Percentiles rank a stretch among this genome's conserved stretches.
Evolutionary conservation across 2,888 invertebrate species (phyloP).

Genomic region (Leptarthrus brevirostris): DNA sequence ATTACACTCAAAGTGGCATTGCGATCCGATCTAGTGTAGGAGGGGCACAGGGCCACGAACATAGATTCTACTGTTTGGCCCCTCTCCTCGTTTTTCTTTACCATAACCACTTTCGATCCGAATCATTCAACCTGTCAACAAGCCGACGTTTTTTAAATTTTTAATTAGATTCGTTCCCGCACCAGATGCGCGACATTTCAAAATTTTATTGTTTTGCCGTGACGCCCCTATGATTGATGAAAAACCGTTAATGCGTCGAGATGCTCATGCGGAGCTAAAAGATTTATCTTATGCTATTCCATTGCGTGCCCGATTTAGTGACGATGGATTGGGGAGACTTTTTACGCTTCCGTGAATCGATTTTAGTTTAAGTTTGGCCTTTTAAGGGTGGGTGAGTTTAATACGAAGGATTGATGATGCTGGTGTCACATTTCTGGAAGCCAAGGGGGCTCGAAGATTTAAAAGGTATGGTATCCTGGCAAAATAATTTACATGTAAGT

Average conservation of each 20-base stretch:
- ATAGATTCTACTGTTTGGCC: no score
- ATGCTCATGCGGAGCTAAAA: not conserved
- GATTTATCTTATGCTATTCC: not conserved
- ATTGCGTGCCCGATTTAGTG: no score
- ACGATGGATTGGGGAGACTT: no score
- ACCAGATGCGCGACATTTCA: slow-evolving; percentile 3
- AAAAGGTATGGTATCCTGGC: no score
- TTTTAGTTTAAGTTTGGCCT: no score
- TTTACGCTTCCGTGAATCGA: no score
- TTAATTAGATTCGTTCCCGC: slow-evolving; percentile 1
- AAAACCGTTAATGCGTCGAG: not conserved
- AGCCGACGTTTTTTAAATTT: not conserved
- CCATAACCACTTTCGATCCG: not conserved
- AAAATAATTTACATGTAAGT: no score
- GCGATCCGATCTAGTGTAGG: not conserved
- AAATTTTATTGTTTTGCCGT: not conserved
- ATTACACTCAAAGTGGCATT: not conserved
- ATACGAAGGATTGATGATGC: no score
- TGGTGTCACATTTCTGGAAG: no score
- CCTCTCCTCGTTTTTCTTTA: not conserved
- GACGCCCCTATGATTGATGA: not conserved
- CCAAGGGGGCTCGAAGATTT: no score
- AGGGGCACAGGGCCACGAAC: not conserved
- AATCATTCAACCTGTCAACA: not conserved
- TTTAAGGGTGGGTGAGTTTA: no score